phyloP scores from a whole-genome alignment of 1,140 invertebrate species.

The Homarus americanus region DNA sequence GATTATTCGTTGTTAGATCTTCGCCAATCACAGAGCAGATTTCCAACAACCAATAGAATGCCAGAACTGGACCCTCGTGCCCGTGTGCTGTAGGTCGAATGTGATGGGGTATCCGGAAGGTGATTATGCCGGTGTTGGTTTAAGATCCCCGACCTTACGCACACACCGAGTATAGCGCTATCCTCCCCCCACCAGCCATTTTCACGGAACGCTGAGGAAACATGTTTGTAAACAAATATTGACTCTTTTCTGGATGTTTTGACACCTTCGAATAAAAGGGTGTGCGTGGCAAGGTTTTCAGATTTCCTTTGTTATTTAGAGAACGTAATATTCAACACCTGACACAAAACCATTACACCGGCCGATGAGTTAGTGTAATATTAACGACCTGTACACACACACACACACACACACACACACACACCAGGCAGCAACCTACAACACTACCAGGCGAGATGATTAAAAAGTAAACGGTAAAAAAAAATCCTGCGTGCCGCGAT shows the following conservation, averaged over 20 bases:
- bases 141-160: background rate
- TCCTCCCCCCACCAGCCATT: too few relatives aligned
- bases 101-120: background rate
- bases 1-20: background rate
- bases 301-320: slow-evolving; percentile 46
- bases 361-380: slow-evolving; percentile 17
- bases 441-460: too few relatives aligned
- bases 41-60: slow-evolving; percentile 36
- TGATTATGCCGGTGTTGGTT: background rate
- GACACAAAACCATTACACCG: slow-evolving; percentile 9
- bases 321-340: slow-evolving; percentile 15
- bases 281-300: slow-evolving; percentile 26
- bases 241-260: slow-evolving; percentile 47
- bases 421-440: too few relatives aligned
- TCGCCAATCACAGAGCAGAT: slow-evolving; percentile 2
- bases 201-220: slow-evolving; percentile 39
- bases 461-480: too few relatives aligned
- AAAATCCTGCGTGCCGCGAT: too few relatives aligned
- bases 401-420: too few relatives aligned
- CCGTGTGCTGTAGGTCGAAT: background rate
- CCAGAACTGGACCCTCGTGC: slow-evolving; percentile 15
- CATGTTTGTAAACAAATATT: slow-evolving; percentile 49
- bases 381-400: slow-evolving; percentile 2
- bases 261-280: slow-evolving; percentile 41
- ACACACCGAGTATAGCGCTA: background rate